phyloP scores from a whole-genome alignment of 2,888 invertebrate species.

The Ophion ventricosus region DNA sequence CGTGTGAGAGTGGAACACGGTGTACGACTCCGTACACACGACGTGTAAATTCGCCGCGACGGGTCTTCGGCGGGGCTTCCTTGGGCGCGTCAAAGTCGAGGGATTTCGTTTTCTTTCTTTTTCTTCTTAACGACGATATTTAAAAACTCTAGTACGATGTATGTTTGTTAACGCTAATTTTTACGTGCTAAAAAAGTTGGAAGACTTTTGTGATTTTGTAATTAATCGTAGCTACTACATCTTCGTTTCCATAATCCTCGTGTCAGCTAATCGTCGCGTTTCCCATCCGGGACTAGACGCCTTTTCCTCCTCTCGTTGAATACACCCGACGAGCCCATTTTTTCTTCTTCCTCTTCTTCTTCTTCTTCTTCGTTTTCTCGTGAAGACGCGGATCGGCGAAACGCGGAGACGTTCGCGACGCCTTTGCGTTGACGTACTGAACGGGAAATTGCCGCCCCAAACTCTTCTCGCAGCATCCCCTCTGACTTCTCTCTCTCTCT shows the following conservation, averaged over 20 bases:
- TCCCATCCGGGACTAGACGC: constrained; percentile 25
- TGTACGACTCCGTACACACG: constrained; percentile 14
- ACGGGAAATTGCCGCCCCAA: constrained; percentile 71
- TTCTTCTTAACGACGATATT: background rate
- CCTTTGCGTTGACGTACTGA: constrained; percentile 81
- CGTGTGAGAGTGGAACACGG: background rate
- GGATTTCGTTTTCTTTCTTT: background rate
- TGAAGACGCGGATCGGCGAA: constrained; percentile 2
- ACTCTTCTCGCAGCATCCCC: constrained; percentile 59
- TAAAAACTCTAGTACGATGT: background rate
- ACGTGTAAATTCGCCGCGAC: background rate
- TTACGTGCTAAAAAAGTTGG: constrained; percentile 72
- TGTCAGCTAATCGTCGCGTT: background rate
- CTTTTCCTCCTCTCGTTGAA: constrained; percentile 61
- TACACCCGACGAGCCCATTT: constrained; percentile 62
- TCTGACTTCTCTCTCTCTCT: constrained; percentile 50
- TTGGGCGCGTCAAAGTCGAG: background rate
- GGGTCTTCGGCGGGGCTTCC: background rate
- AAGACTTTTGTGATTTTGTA: constrained; percentile 81
- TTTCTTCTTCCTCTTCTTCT: constrained; percentile 34
- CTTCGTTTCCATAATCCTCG: constrained; percentile 31
- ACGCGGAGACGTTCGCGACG: constrained; percentile 77
- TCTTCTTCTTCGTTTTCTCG: constrained; percentile 1
- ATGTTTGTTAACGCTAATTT: constrained; percentile 49
- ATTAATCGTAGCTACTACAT: constrained; percentile 55